Percentiles rank a stretch among this genome's conserved stretches.
Evolutionary conservation across 2,888 invertebrate species (phyloP).

Genomic region (Tortrix viridana): DNA sequence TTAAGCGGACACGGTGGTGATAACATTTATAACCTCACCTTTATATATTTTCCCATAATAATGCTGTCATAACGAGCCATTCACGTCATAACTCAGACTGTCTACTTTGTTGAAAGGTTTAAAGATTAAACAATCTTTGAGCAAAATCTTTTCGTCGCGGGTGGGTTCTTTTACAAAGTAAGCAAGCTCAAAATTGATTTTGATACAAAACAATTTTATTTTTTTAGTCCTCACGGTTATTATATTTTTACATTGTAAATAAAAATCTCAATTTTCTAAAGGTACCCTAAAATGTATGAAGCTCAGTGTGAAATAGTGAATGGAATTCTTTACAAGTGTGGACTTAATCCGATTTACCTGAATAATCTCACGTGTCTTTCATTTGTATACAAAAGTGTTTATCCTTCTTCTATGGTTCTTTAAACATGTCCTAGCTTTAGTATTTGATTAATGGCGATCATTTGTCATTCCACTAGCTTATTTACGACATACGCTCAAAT

Average conservation of each 20-base stretch:
- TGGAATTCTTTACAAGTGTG: slow-evolving; percentile 55
- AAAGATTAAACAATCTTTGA: slow-evolving; percentile 18
- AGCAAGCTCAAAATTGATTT: slow-evolving; percentile 26
- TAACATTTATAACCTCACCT: slow-evolving; percentile 47
- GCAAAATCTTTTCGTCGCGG: slow-evolving; percentile 18
- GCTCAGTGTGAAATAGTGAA: slow-evolving; percentile 43
- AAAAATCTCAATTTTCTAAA: background rate
- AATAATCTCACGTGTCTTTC: slow-evolving; percentile 59
- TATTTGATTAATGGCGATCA: slow-evolving; percentile 27
- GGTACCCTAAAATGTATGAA: background rate
- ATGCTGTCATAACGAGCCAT: slow-evolving; percentile 46
- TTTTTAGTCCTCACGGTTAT: background rate
- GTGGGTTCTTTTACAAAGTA: slow-evolving; percentile 7
- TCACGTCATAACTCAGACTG: slow-evolving; percentile 17
- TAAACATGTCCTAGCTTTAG: slow-evolving; percentile 23
- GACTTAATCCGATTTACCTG: slow-evolving; percentile 66
- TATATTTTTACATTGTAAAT: background rate
- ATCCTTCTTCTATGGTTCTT: slow-evolving; percentile 27
- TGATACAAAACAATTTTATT: slow-evolving; percentile 3
- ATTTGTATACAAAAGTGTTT: slow-evolving; percentile 38
- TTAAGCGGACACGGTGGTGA: slow-evolving; percentile 41
- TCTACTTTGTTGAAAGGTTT: slow-evolving; percentile 29
- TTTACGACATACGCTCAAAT: background rate
- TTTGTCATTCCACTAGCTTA: slow-evolving; percentile 21
- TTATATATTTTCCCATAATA: slow-evolving; percentile 47